Percentiles rank a stretch among this genome's conserved stretches.
Conservation (phyloP, 2,797 vertebrate species). For the Sebastes diaconus region DNA sequence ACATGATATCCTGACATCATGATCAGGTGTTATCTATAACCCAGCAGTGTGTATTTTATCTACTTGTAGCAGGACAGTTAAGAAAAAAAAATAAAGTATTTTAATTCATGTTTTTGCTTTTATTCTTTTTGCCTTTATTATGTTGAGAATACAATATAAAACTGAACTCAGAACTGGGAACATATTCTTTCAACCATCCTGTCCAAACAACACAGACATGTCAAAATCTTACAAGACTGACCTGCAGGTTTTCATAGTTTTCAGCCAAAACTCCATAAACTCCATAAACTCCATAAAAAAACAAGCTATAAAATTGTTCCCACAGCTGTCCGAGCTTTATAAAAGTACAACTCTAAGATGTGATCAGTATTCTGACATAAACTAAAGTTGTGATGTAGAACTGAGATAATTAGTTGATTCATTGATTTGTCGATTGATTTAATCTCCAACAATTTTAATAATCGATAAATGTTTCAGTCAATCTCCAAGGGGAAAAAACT, state of each 20-base stretch:
- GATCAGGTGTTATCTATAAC: neutral
- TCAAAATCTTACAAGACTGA: neutral
- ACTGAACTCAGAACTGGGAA: neutral
- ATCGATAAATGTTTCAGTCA: neutral
- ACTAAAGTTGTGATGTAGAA: neutral
- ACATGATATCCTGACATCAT: neutral
- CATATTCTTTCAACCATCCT: neutral
- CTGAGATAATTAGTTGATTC: neutral
- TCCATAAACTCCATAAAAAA: neutral
- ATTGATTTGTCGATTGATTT: no score
- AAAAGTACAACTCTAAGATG: neutral
- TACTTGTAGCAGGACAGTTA: neutral
- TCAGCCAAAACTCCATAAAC: neutral
- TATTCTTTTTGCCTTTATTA: neutral
- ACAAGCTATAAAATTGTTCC: neutral
- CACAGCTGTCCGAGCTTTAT: neutral
- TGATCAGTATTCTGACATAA: neutral
- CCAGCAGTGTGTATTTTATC: neutral
- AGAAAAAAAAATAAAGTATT: neutral
- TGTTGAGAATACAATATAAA: neutral
- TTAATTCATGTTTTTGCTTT: no score
- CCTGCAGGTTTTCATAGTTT: neutral
- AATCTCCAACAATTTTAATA: neutral
- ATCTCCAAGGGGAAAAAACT: accelerated
- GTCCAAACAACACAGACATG: neutral